Percentiles rank a stretch among this genome's conserved stretches.
phyloP scores from a whole-genome alignment of 2,888 invertebrate genomes.

The Drosophila helvetica region DNA sequence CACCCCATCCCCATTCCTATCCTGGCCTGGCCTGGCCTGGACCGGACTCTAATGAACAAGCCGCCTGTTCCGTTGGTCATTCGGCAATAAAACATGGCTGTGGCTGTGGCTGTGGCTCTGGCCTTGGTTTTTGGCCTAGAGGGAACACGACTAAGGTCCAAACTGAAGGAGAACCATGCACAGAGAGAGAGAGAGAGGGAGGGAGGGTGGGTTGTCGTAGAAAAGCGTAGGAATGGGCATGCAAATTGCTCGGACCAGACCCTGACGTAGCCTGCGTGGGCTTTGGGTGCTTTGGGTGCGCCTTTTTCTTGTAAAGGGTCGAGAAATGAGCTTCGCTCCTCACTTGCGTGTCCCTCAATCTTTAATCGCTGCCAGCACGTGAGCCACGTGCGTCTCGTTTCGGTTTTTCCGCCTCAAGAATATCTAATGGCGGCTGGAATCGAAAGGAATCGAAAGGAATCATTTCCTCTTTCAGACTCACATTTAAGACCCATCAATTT shows the following conservation, averaged over 20 bases:
- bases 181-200: not conserved
- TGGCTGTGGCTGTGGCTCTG: constrained; percentile 8
- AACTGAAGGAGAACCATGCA: not conserved
- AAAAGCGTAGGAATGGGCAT: constrained; percentile 31
- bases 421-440: constrained; percentile 26
- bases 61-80: constrained; percentile 48
- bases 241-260: constrained; percentile 52
- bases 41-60: constrained; percentile 34
- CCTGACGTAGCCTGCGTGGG: constrained; percentile 45
- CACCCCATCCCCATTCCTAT: not conserved
- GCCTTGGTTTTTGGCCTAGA: constrained; percentile 54
- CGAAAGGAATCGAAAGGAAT: constrained; percentile 30
- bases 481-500: not conserved
- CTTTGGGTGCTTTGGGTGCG: constrained; percentile 53
- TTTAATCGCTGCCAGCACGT: constrained; percentile 63
- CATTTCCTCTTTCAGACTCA: constrained; percentile 4
- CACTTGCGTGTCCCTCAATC: constrained; percentile 55
- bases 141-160: not conserved
- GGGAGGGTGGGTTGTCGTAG: not conserved
- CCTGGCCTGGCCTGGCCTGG: constrained; percentile 44
- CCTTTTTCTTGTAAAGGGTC: constrained; percentile 58
- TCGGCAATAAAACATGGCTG: constrained; percentile 51
- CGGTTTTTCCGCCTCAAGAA: constrained; percentile 18
- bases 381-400: constrained; percentile 41
- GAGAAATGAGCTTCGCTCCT: constrained; percentile 22